Evolutionary conservation across 2,888 invertebrate genomes (phyloP), one percentile per base, ranked within the genome.

Genomic region (Perizoma affinitatum): DNA sequence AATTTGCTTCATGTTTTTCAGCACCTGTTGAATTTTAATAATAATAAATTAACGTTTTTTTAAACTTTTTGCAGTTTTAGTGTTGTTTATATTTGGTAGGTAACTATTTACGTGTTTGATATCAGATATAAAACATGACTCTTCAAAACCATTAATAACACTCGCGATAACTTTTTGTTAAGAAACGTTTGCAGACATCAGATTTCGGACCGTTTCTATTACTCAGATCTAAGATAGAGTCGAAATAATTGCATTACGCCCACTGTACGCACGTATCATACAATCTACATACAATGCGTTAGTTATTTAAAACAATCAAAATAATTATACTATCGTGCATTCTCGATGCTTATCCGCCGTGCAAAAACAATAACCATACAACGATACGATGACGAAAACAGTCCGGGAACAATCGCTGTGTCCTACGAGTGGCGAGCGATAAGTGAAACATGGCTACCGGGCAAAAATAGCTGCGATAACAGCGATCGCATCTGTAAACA

Each of bases 401-500:
- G 75, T 69, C 72, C 72, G 76, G 75, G 80, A 88, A 90, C 89
- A 89, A 89, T 88, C 83, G 83, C 75, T 75, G 69, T 78, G 78
- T 74, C 75, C 79, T 84, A 82, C 83, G 82, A 83, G 81, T 82
- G 78, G 40, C 41, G 80, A 54, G 72, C 84, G 88, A 90, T 90
- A 91, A 88, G 86, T 85, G 76, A 82, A 88, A 89, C 89, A 89
- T 84, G 86, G 83, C 86, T 87, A 83, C 88, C 79, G 84, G 73
- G 84, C 86, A 87, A 90, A 90, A 88, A 90, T 88, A 88, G 78
- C 79, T 68, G 76, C 86, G 89, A 90, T 90, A 89, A 84, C 75
- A 69, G 70, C 77, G 88, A 89, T 89, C 82, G 80, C 79, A 89
- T 90, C 90, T 84, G 86, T 86, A 88, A 86, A 92, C 91, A 92